Base-by-base conservation (phyloP, 2,113 vertebrate species). In the Grallaria varia region DNA sequence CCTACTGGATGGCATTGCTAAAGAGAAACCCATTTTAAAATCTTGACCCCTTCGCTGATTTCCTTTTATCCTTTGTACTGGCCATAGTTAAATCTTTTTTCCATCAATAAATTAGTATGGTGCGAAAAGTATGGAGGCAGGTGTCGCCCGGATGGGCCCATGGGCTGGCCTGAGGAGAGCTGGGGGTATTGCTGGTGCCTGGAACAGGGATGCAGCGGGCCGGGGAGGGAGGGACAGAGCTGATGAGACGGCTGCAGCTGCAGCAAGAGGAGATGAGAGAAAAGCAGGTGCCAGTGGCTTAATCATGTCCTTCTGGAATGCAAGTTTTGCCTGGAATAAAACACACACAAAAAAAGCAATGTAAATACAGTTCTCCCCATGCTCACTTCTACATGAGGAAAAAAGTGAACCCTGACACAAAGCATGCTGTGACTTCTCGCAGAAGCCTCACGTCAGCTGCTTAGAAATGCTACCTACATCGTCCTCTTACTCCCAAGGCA, bases 41-140 rank as follows among this genome's bases (percentile, higher is more conserved):
- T 74, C 71, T 85, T 31, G 40, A 83, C 74, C 58, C 64, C 47
- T 85, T 84, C 71, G 31, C 75, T 50, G 84, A 67, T 93, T 97
- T 87, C 73, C 72, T 90, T 96, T 89, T 56, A 24, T 47, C 68
- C 66, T 89, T 87, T 59, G 68, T 94, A 95, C 89, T 93, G 97
- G 96, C 96, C 97, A 87, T 16, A 58, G 60, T 55, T 31, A 62
- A 31, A 67, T 76, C 21, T 44, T 55, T 56, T 69, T 63, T 15
- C 45, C 79, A 59, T 31, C 40, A 52, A 67, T 73, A 42, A 68
- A 27, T 98, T 81, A 99, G 97, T 99, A 99, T 0, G 99, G 99
- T 17, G 99, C 93, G 83, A 99, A 99, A 80, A 99, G 98, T 84
- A 99, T 99, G 21, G 99, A 99, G 60, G 98, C 97, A 3, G 98